Evolutionary conservation across 1,140 invertebrate species (phyloP), one percentile per base, ranked within the genome.

Genomic region (Aradophagus sp.): DNA sequence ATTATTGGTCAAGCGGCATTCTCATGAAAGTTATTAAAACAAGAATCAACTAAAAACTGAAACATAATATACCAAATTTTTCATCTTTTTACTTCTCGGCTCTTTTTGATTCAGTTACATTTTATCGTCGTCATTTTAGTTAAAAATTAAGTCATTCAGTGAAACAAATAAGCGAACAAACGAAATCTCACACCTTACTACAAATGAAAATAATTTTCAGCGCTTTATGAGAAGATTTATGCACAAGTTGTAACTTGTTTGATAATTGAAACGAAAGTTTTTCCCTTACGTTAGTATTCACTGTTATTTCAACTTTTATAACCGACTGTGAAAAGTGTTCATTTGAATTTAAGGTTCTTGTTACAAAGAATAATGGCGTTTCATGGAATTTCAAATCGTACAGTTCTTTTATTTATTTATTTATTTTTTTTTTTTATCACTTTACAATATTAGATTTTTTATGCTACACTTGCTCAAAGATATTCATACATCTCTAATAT

Each of bases 251-350:
- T 65, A 59, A 71, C 68, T 71, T 59, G 68, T 65, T 71, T 71
- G 59, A 65, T 71, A 65, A 71, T 71, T 71, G 55, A 65, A 71
- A 59, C 47, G 68, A 65, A 65, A 71, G 53, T 71, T 71, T 55
- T 41, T 39, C 44, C 13, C 56, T 69, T 69, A 61, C 56, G 66
- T 61, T 61, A 62, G 56, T 65, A 59, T 71, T 71, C 68, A 65
- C 47, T 71, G 59, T 71, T 71, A 71, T 71, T 71, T 65, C 53
- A 69, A 70, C 66, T 70, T 70, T 70, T 70, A 62, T 70, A 70
- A 62, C 58, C 58, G 58, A 70, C 66, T 70, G 58, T 62, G 66
- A 69, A 69, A 62, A 62, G 58, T 63, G 58, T 63, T 70, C 67
- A 63, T 62, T 70, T 70, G 52, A 70, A 70, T 70, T 70, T 70